phyloP scores from a whole-genome alignment of 2,113 vertebrate species.

The Actinemys pallida region DNA sequence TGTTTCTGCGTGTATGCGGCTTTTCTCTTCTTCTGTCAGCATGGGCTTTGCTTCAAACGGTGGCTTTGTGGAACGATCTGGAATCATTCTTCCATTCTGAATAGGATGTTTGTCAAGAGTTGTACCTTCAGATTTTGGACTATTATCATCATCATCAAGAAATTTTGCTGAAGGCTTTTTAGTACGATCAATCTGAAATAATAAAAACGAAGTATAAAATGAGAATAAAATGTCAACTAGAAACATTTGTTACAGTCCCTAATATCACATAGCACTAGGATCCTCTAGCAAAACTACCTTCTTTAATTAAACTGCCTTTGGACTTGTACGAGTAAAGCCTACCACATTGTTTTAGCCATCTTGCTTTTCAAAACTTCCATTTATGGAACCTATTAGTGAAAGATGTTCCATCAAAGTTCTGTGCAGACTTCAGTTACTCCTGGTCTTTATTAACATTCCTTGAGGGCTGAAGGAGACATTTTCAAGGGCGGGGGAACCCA shows the following conservation, averaged over 20 bases:
- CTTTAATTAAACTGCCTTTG: neutral
- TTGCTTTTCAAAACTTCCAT: neutral
- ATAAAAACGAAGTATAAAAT: constrained; percentile 14
- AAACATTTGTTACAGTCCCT: neutral
- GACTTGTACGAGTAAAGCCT: neutral
- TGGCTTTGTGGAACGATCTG: constrained; percentile 91
- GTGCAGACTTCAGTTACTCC: neutral
- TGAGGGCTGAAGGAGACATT: neutral
- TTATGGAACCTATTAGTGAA: neutral
- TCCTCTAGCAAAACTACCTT: neutral
- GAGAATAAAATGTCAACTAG: neutral
- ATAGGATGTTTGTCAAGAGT: constrained; percentile 70
- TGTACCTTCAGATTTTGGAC: constrained; percentile 72
- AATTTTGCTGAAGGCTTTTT: constrained; percentile 88
- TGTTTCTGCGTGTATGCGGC: constrained; percentile 82
- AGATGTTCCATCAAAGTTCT: neutral
- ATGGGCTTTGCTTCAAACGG: constrained; percentile 9
- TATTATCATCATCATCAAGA: constrained; percentile 77
- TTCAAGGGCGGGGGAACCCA: neutral
- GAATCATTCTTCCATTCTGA: constrained; percentile 82
- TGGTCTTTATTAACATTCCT: neutral
- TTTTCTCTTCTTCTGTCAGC: constrained; percentile 87
- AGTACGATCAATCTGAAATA: constrained; percentile 90
- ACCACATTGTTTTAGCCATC: neutral
- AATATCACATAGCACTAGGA: neutral